These are phyloP conservation scores for Coptodon rendalli DNA, from an alignment of 2,113 vertebrate species.

Conservation along the genomic window DNA sequence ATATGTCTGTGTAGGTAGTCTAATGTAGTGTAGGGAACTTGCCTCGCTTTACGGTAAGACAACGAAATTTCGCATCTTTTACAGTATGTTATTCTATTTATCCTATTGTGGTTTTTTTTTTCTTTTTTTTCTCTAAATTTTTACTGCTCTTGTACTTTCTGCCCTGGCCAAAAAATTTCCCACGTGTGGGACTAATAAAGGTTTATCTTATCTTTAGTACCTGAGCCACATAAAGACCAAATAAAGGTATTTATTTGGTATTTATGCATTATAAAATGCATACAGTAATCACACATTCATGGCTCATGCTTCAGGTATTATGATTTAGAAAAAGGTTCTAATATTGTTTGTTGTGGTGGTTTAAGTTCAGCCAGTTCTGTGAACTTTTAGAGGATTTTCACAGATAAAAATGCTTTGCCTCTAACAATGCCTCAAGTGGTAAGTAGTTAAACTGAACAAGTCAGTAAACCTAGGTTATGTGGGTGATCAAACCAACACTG, in stretches of 20 bases:
- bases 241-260: too few relatives aligned
- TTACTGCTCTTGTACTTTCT: too few relatives aligned
- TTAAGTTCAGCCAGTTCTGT: background rate
- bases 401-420: background rate
- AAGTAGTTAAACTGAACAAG: background rate
- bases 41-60: background rate
- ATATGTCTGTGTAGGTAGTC: background rate
- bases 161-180: too few relatives aligned
- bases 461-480: background rate
- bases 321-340: background rate
- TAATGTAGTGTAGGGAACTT: background rate
- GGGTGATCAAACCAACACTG: background rate
- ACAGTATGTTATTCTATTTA: background rate
- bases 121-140: too few relatives aligned
- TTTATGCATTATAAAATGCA: background rate
- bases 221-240: background rate
- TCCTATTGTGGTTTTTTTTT: background rate
- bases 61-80: background rate
- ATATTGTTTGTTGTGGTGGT: background rate
- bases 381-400: background rate
- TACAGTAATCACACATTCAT: background rate
- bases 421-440: background rate
- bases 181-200: too few relatives aligned
- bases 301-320: background rate
- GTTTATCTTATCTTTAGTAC: background rate